Conservation (phyloP, 2,888 invertebrate genomes). For the Sthenelais limicola region DNA sequence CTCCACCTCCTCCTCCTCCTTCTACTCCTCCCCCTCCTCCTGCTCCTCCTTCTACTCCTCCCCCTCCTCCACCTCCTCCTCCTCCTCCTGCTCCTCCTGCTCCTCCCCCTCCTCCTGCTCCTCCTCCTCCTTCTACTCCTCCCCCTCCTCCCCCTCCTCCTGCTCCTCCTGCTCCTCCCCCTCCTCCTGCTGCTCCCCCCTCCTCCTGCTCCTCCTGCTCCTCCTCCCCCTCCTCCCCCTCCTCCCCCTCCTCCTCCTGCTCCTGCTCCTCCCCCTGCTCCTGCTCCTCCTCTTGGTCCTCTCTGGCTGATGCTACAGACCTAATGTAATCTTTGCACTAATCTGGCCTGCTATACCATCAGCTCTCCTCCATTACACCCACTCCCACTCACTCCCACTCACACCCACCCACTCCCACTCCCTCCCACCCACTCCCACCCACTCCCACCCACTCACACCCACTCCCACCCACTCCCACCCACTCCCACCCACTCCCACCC, state of each 20-base stretch:
- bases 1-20: background rate
- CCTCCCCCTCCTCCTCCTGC: background rate
- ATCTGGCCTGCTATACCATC: too few species aligned
- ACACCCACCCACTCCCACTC: too few species aligned
- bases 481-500: too few species aligned
- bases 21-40: background rate
- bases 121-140: background rate
- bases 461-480: too few species aligned
- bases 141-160: background rate
- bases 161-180: background rate
- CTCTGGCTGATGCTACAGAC: background rate
- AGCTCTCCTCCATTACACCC: too few species aligned
- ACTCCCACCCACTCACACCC: too few species aligned
- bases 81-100: background rate
- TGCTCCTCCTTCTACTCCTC: background rate
- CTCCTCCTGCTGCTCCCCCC: background rate
- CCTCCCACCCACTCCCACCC: too few species aligned
- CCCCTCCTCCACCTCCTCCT: slow-evolving; percentile 5
- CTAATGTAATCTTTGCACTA: too few species aligned
- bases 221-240: background rate
- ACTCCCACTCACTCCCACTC: too few species aligned
- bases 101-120: background rate
- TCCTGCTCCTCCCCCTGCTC: background rate
- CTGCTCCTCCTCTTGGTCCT: background rate
- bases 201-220: background rate